These are phyloP conservation scores for Columba guinea DNA, from an alignment of 2,797 vertebrate species.

Conservation along the genomic window DNA sequence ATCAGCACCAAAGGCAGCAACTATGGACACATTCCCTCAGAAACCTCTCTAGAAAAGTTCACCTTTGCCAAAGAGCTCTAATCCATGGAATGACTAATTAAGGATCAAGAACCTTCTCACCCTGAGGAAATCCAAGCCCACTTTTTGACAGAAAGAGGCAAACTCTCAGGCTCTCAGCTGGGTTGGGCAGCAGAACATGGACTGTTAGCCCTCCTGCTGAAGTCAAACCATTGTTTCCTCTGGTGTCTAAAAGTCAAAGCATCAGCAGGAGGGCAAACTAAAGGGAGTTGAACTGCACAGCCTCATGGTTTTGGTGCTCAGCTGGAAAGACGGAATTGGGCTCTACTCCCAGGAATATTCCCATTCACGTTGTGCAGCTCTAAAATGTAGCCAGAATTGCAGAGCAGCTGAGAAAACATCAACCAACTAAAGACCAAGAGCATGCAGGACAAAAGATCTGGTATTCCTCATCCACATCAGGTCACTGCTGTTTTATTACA, in stretches of 20 bases:
- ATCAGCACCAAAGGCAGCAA: neutral
- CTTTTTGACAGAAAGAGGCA: neutral
- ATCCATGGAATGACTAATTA: neutral
- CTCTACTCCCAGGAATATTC: neutral
- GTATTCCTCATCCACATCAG: neutral
- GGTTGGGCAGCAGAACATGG: neutral
- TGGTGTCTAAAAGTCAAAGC: neutral
- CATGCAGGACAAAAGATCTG: rapidly evolving
- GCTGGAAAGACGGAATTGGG: neutral
- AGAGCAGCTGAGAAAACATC: neutral
- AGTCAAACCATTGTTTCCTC: neutral
- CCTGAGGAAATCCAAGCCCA: neutral
- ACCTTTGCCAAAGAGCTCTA: neutral
- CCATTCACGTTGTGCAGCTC: neutral
- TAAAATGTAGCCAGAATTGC: neutral
- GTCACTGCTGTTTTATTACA: neutral
- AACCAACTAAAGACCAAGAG: neutral
- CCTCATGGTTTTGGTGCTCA: neutral
- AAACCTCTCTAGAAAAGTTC: neutral
- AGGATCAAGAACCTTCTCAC: neutral
- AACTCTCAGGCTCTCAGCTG: neutral
- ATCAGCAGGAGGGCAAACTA: neutral
- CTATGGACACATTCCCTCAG: neutral
- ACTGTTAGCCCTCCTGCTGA: neutral
- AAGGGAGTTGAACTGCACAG: neutral